Evolutionary conservation across 2,797 vertebrate species (phyloP).

Genomic region (Diplodus puntazzo): DNA sequence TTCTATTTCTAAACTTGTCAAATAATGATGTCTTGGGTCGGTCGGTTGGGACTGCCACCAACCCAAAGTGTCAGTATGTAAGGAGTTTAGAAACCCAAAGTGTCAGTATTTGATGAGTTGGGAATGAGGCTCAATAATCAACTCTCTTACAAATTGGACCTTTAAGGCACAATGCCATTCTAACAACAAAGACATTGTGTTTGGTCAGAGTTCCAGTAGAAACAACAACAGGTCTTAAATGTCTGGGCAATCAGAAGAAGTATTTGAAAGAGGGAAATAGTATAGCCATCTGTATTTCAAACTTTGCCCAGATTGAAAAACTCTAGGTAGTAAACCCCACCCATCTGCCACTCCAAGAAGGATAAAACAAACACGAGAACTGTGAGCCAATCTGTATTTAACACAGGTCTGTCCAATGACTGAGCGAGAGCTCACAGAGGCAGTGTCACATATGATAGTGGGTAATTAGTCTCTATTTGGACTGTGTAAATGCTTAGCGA

Average conservation of each 20-base stretch:
- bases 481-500: conserved; percentile 26
- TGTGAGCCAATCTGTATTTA: conserved; percentile 48
- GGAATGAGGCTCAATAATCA: no score
- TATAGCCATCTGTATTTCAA: conserved; percentile 59
- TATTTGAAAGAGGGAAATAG: conserved; percentile 44
- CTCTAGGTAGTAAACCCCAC: conserved; percentile 40
- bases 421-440: conserved; percentile 34
- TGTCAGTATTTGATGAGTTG: no score
- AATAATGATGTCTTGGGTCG: no score
- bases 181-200: background rate
- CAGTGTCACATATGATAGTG: conserved; percentile 27
- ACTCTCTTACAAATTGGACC: no score
- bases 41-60: no score
- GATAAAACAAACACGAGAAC: conserved; percentile 50
- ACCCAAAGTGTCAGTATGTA: no score
- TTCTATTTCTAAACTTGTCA: no score
- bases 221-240: conserved; percentile 8
- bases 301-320: conserved; percentile 46
- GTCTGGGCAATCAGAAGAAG: conserved; percentile 26
- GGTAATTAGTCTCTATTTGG: conserved; percentile 53
- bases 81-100: no score
- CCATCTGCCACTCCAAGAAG: conserved; percentile 52
- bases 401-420: conserved; percentile 31
- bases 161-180: no score
- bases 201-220: background rate